phyloP scores from a whole-genome alignment of 2,888 invertebrate species.

The Cylindroiulus punctatus region DNA sequence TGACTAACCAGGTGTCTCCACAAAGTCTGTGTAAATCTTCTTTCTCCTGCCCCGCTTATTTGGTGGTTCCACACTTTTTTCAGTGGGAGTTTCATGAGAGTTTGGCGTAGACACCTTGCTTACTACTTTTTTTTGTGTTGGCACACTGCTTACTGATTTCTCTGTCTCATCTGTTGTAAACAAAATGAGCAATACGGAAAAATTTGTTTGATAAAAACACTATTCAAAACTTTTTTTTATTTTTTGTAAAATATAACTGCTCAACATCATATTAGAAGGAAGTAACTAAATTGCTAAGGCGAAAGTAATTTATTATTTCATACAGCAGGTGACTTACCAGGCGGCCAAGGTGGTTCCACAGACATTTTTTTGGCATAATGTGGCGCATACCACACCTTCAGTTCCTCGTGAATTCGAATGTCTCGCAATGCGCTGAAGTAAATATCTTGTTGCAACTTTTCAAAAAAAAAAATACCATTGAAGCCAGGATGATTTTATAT shows the following conservation, averaged over 20 bases:
- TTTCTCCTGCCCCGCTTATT: constrained; percentile 49
- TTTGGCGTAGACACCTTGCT: too few species aligned
- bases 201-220: too few species aligned
- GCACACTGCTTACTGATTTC: neutral
- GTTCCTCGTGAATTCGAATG: constrained; percentile 68
- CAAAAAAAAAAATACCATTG: constrained; percentile 60
- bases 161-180: neutral
- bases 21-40: constrained; percentile 39
- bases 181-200: too few species aligned
- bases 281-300: too few species aligned
- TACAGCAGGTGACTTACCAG: neutral
- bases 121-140: neutral
- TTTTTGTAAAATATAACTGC: too few species aligned
- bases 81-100: neutral
- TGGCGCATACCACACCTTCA: constrained; percentile 73
- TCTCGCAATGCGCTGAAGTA: constrained; percentile 68
- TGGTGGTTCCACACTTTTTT: neutral
- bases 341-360: constrained; percentile 59
- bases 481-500: constrained; percentile 59
- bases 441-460: constrained; percentile 65
- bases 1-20: constrained; percentile 51
- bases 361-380: constrained; percentile 71
- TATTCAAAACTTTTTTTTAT: too few species aligned
- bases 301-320: too few species aligned
- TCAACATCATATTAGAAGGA: too few species aligned